These are phyloP conservation scores for Crepidodera aurea DNA, from an alignment of 2,888 invertebrate species.

Conservation along the genomic window DNA sequence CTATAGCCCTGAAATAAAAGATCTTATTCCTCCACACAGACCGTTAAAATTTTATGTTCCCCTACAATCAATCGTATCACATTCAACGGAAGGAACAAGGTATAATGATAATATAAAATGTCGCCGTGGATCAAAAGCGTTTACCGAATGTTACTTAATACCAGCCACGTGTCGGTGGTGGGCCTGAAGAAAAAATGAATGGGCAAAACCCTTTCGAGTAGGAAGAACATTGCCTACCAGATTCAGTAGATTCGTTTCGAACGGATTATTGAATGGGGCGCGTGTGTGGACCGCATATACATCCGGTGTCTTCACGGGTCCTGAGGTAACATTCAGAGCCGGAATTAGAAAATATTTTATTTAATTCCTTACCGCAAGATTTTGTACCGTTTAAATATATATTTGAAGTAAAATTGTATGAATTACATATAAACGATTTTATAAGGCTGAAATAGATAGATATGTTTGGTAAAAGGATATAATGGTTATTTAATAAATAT, in stretches of 20 bases:
- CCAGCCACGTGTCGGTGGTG: slow-evolving; percentile 57
- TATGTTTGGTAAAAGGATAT: too few species aligned
- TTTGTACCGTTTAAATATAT: too few species aligned
- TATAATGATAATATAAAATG: slow-evolving; percentile 11
- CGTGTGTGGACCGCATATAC: slow-evolving; percentile 42
- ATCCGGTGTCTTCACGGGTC: slow-evolving; percentile 28
- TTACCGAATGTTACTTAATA: slow-evolving; percentile 52
- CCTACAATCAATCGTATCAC: background rate
- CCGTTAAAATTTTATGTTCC: slow-evolving; percentile 1
- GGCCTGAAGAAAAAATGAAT: slow-evolving; percentile 57
- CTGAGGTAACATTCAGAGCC: background rate
- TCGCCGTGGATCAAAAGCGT: slow-evolving; percentile 50
- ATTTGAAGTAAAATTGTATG: too few species aligned
- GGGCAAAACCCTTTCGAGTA: slow-evolving; percentile 55
- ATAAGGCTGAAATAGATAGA: too few species aligned
- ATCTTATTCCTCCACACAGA: too few species aligned
- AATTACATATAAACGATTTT: too few species aligned
- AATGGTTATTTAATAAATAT: too few species aligned
- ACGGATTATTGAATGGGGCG: slow-evolving; percentile 50
- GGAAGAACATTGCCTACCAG: slow-evolving; percentile 37
- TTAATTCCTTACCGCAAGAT: too few species aligned
- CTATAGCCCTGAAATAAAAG: too few species aligned
- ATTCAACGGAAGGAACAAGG: background rate
- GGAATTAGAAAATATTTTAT: too few species aligned
- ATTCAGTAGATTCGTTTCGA: slow-evolving; percentile 47